These are phyloP conservation scores for Rhynchonema sp. DNA, from an alignment of 2,888 invertebrate genomes.

Conservation along the genomic window DNA sequence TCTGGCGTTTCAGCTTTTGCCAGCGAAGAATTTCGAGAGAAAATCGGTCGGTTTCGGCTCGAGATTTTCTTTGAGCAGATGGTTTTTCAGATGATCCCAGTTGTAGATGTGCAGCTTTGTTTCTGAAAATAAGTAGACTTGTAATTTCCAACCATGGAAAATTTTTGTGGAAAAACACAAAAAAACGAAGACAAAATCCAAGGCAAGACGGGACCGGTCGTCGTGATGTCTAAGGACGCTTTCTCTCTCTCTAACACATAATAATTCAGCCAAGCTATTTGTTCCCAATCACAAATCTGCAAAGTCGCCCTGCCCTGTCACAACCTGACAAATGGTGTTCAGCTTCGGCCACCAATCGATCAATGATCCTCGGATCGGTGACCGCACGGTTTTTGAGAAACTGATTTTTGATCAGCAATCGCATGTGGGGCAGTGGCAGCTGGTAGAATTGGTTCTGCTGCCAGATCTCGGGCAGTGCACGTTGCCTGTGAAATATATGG, in stretches of 20 bases:
- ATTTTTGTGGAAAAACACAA: too few species aligned
- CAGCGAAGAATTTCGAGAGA: constrained; percentile 34
- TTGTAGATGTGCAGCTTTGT: constrained; percentile 19
- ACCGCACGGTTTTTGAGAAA: not conserved
- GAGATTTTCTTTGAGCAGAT: constrained; percentile 30
- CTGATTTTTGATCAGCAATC: not conserved
- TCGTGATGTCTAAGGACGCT: too few species aligned
- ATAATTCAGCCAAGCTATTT: too few species aligned
- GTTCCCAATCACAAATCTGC: too few species aligned
- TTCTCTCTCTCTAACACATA: too few species aligned
- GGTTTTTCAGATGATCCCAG: constrained; percentile 31
- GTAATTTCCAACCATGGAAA: too few species aligned
- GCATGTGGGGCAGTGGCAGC: not conserved
- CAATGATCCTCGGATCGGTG: not conserved
- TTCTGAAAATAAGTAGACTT: too few species aligned
- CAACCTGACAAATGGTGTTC: not conserved
- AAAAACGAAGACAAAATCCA: too few species aligned
- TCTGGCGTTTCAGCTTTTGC: constrained; percentile 30
- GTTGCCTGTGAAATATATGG: too few species aligned
- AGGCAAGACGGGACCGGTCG: too few species aligned
- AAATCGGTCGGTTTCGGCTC: constrained; percentile 33
- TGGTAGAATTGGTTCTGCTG: not conserved
- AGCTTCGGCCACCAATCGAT: not conserved
- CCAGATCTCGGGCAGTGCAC: not conserved
- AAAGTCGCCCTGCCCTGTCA: too few species aligned